Evolutionary conservation across 1,140 invertebrate species (phyloP), one percentile per base, ranked within the genome.

Genomic region (Geopemphigus sp.): DNA sequence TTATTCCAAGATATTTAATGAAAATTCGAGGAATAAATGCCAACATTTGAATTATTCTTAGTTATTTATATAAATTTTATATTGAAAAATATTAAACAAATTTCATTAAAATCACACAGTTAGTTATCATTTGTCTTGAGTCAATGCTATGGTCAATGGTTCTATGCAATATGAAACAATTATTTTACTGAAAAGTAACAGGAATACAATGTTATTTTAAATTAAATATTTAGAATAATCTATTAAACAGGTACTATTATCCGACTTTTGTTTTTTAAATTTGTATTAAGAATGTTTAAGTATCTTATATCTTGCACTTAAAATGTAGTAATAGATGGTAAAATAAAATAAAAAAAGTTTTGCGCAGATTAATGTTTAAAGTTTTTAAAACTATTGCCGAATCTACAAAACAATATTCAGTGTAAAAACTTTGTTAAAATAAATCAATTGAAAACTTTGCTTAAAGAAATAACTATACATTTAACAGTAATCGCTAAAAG

Each of bases 401-500:
- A n/a, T n/a, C n/a, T n/a, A n/a, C n/a, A n/a, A n/a, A 26, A 5
- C 8, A 70, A 53, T 39, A 3, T 39, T 39, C 32, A 70, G 10
- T 54, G 10, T 54, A 72, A 14, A 17, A 32, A 29, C 19, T n/a
- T 11, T 54, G 54, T 10, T 29, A 29, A 54, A 72, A 54, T 29
- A 29, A 29, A 32, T 72, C 26, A 54, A 45, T 53, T 11, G 24
- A 53, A 72, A 53, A 72, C 12, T 39, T 45, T 29, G 19, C 6
- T 8, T 72, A 29, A 29, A 29, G 10, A 72, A 72, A 29, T 53
- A 5, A 29, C 15, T 61, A 53, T 47, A 12, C 26, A 64, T 2
- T 45, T 54, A 29, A 50, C n/a, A 54, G 54, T 72, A 72, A 26
- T 72, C 29, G 0, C 66, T 70, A 50, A 70, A 68, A 24, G 47